Percentiles rank a stretch among this genome's conserved stretches.
phyloP scores from a whole-genome alignment of 2,888 invertebrate species.

The Cyclophora punctaria region DNA sequence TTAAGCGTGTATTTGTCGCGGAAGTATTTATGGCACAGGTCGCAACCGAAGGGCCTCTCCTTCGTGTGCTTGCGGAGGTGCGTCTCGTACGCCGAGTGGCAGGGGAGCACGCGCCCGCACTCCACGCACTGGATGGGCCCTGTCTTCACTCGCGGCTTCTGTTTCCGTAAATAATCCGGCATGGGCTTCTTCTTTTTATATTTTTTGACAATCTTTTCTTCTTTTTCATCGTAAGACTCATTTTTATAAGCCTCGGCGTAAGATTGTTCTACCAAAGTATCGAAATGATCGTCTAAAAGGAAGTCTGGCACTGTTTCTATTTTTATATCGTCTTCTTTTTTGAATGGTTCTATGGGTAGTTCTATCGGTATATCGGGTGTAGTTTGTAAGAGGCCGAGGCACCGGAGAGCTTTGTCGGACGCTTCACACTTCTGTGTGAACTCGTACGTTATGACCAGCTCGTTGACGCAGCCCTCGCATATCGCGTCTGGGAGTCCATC shows the following conservation, averaged over 20 bases:
- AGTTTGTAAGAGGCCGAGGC: conserved; percentile 21
- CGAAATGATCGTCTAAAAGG: too few relatives aligned
- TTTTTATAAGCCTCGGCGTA: background rate
- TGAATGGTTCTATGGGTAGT: conserved; percentile 8
- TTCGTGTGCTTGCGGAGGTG: conserved; percentile 18
- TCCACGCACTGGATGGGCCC: conserved; percentile 14
- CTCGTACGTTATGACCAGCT: conserved; percentile 42
- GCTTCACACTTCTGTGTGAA: conserved; percentile 55
- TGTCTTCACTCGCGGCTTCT: conserved; percentile 10
- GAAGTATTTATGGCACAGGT: conserved; percentile 13
- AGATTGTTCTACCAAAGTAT: too few relatives aligned
- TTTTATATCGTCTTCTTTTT: conserved; percentile 25
- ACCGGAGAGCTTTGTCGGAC: conserved; percentile 47
- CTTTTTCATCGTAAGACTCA: background rate
- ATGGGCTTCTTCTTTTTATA: conserved; percentile 3
- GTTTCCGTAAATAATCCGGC: conserved; percentile 9
- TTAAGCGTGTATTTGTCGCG: conserved; percentile 11
- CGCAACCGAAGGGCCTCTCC: conserved; percentile 16
- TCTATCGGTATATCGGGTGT: background rate
- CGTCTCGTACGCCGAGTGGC: conserved; percentile 13
- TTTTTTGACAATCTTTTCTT: background rate
- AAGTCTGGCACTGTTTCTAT: conserved; percentile 1
- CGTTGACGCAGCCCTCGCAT: conserved; percentile 44
- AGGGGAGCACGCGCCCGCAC: conserved; percentile 10
- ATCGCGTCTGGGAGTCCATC: conserved; percentile 54